A percentile compares a stretch with the other conserved stretches of the same genome.
These are phyloP conservation scores for Hydrochoerus hydrochaeris DNA, from an alignment of 2,113 vertebrate genomes.

Conservation along the genomic window DNA sequence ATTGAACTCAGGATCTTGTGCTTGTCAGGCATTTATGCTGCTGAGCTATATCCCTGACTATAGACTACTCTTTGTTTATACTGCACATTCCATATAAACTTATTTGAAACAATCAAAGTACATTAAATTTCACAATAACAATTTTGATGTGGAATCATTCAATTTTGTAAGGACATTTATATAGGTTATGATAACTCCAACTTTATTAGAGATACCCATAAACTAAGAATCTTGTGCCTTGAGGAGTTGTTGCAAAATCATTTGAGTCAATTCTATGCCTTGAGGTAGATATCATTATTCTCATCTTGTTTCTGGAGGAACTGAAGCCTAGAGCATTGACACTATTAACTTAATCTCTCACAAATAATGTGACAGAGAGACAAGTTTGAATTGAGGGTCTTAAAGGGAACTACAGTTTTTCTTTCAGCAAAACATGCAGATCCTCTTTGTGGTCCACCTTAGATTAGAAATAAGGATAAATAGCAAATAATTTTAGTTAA, in stretches of 20 bases:
- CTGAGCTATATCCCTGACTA: no score
- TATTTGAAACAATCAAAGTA: not conserved
- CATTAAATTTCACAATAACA: not conserved
- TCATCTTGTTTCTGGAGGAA: not conserved
- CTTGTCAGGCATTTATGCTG: no score
- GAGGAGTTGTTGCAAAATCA: not conserved
- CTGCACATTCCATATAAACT: not conserved
- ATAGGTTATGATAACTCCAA: no score
- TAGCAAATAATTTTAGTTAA: not conserved
- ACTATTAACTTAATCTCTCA: not conserved
- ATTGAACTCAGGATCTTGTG: no score
- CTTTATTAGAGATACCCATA: not conserved
- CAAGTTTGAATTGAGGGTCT: not conserved
- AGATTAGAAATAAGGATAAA: not conserved
- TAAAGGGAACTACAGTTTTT: not conserved
- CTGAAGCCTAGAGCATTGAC: not conserved
- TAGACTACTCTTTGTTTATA: not conserved
- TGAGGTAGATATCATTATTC: not conserved
- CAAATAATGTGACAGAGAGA: not conserved
- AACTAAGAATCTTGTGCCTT: not conserved
- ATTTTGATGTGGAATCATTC: not conserved
- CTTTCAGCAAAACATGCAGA: not conserved
- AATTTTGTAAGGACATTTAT: constrained; percentile 21
- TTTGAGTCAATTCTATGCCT: not conserved
- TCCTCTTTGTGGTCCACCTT: not conserved